These are phyloP conservation scores for Ferrisia virgata DNA, from an alignment of 2,888 invertebrate genomes.

Conservation along the genomic window DNA sequence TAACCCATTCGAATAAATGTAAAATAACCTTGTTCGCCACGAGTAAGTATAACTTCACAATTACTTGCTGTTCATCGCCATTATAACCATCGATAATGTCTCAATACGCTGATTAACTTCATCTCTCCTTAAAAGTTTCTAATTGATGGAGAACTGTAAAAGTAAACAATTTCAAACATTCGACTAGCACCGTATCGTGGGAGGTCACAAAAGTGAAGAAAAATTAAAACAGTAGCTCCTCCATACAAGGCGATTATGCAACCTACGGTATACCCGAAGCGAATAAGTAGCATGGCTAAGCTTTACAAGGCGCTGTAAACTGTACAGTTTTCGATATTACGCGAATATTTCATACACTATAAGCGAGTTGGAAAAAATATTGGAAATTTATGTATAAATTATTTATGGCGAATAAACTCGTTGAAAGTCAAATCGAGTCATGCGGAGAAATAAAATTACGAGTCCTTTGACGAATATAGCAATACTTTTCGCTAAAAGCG, in stretches of 20 bases:
- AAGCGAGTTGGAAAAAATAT: no score
- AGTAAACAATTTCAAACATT: neutral
- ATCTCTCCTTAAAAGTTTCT: neutral
- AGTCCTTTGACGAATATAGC: neutral
- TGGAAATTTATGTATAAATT: no score
- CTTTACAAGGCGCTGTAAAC: no score
- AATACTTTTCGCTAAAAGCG: neutral
- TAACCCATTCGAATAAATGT: neutral
- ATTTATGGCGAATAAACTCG: neutral
- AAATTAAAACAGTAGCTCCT: neutral
- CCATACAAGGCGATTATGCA: neutral
- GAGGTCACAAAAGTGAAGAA: neutral
- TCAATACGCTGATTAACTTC: neutral
- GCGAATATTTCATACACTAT: no score
- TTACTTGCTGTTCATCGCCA: neutral
- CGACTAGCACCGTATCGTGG: neutral
- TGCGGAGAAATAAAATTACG: neutral
- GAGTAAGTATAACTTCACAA: neutral
- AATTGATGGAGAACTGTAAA: neutral
- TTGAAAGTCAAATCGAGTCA: neutral
- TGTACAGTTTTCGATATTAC: neutral
- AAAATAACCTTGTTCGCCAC: neutral
- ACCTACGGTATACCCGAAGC: neutral
- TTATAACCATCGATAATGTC: neutral
- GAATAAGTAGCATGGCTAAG: no score